phyloP scores from a whole-genome alignment of 2,888 invertebrate genomes.

The Quadroppia sp. region DNA sequence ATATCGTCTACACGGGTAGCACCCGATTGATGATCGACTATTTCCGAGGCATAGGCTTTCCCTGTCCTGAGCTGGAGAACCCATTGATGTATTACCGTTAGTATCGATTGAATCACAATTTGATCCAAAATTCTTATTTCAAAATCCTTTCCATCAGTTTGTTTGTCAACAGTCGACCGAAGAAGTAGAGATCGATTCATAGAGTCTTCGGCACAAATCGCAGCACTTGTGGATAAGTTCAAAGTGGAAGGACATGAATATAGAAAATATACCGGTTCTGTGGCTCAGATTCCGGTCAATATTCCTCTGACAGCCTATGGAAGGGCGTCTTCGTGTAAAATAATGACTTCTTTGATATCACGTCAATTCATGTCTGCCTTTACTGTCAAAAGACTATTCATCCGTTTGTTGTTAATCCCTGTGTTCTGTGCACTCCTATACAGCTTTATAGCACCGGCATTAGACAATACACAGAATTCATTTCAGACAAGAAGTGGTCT shows the following conservation, averaged over 20 bases:
- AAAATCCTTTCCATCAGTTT: too few species aligned
- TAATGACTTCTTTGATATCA: slow-evolving; percentile 62
- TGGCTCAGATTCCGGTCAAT: slow-evolving; percentile 57
- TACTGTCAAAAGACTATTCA: slow-evolving; percentile 67
- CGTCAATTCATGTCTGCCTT: slow-evolving; percentile 45
- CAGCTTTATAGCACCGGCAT: slow-evolving; percentile 65
- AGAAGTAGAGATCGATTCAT: slow-evolving; percentile 83
- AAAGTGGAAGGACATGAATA: slow-evolving; percentile 75
- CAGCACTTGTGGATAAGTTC: slow-evolving; percentile 83
- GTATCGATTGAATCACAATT: slow-evolving; percentile 52
- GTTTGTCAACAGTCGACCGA: slow-evolving; percentile 70
- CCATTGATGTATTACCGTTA: slow-evolving; percentile 96
- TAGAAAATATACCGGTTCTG: slow-evolving; percentile 59
- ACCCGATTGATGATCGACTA: slow-evolving; percentile 89
- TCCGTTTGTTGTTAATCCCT: slow-evolving; percentile 65
- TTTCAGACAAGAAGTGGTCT: slow-evolving; percentile 68
- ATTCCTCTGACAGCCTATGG: slow-evolving; percentile 70
- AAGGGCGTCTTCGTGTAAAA: slow-evolving; percentile 64
- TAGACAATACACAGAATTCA: slow-evolving; percentile 61
- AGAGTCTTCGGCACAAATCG: slow-evolving; percentile 89
- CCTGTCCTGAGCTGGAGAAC: slow-evolving; percentile 93
- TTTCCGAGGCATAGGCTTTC: slow-evolving; percentile 90
- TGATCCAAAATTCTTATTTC: not conserved
- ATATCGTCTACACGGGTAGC: slow-evolving; percentile 63
- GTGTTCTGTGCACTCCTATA: slow-evolving; percentile 69